These are phyloP conservation scores for Metaphire vulgaris DNA, from an alignment of 1,140 invertebrate species.

Conservation along the genomic window DNA sequence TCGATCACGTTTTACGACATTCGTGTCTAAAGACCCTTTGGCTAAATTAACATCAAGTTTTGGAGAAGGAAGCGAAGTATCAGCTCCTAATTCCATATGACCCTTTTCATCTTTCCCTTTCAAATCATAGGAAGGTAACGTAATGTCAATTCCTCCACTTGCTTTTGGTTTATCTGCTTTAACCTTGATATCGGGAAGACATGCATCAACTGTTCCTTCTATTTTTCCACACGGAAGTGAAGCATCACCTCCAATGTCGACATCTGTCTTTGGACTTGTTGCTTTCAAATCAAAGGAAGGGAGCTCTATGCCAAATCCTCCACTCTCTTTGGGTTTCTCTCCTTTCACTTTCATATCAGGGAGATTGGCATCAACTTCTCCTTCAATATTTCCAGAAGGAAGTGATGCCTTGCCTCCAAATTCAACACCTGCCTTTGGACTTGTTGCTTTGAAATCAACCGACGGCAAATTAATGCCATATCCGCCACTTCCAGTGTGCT, in stretches of 20 bases:
- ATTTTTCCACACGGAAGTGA: background rate
- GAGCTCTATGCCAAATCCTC: background rate
- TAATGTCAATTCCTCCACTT: background rate
- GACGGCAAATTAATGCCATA: background rate
- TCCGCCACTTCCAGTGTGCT: no score
- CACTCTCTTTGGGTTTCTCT: background rate
- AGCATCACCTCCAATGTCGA: background rate
- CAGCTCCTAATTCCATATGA: background rate
- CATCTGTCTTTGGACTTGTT: background rate
- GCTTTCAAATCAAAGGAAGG: slow-evolving; percentile 1
- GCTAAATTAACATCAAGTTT: background rate
- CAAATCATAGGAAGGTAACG: background rate
- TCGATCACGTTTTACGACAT: no score
- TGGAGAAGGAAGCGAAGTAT: background rate
- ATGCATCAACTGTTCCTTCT: background rate
- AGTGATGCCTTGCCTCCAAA: background rate
- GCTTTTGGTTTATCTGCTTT: slow-evolving; percentile 10
- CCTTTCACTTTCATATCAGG: background rate
- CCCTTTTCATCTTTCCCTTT: background rate
- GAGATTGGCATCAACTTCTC: background rate
- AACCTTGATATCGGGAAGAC: slow-evolving; percentile 5
- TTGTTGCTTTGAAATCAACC: slow-evolving; percentile 6
- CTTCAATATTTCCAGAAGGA: background rate
- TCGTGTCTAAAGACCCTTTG: background rate
- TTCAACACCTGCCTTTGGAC: background rate